Conservation (phyloP, 2,797 vertebrate species). For the Eidolon dupreanum region DNA sequence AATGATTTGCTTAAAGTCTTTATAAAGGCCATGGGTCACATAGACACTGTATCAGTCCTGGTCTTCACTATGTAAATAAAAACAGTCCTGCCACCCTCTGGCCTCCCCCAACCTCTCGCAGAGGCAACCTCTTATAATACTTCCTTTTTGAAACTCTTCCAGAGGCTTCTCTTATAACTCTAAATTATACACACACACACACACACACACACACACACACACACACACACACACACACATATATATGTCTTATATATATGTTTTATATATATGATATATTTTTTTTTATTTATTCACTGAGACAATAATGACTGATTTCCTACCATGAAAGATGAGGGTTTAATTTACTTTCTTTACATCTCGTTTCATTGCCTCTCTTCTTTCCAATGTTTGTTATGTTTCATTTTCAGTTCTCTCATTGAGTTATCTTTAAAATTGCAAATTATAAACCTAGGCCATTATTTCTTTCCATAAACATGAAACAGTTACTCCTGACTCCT, state of each 20-base stretch:
- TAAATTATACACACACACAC: too few species aligned
- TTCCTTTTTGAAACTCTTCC: background rate
- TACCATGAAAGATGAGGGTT: background rate
- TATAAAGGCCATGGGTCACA: rapidly evolving
- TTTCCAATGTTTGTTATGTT: background rate
- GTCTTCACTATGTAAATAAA: background rate
- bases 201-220: too few species aligned
- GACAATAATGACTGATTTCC: background rate
- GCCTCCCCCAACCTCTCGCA: background rate
- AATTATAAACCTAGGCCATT: background rate
- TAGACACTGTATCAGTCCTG: too few species aligned
- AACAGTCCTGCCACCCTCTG: too few species aligned
- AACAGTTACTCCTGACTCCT: background rate
- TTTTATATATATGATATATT: too few species aligned
- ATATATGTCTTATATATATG: too few species aligned
- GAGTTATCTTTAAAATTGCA: background rate
- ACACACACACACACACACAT: too few species aligned
- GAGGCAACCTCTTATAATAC: background rate
- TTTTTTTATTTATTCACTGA: background rate
- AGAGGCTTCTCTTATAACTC: background rate
- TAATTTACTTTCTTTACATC: background rate
- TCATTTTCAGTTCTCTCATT: background rate
- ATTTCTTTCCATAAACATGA: background rate
- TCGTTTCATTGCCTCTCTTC: background rate
- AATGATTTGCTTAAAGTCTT: background rate